A percentile compares a stretch with the other conserved stretches of the same genome.
Conservation (phyloP, 2,797 vertebrate species). For the Liparis tanakae region DNA sequence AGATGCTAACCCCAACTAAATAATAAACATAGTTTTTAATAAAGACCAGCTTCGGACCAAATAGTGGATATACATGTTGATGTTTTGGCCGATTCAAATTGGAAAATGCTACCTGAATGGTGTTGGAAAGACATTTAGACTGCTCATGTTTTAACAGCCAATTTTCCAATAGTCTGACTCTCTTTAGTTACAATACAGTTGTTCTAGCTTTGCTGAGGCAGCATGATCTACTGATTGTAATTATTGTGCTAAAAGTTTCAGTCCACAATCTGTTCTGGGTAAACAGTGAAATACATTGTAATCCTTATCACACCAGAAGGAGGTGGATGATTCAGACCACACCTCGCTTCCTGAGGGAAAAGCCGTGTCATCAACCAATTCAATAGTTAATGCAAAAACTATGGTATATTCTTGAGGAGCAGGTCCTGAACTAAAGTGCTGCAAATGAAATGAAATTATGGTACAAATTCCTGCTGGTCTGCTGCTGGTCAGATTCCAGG, state of each 20-base stretch:
- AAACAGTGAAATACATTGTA: constrained; percentile 54
- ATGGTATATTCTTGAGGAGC: constrained; percentile 63
- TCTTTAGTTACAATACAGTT: constrained; percentile 54
- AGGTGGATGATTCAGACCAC: constrained; percentile 43
- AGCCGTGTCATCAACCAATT: constrained; percentile 66
- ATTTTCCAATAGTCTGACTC: constrained; percentile 49
- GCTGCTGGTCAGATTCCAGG: constrained; percentile 74
- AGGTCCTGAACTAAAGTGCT: constrained; percentile 85
- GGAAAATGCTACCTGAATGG: constrained; percentile 60
- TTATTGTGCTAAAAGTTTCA: constrained; percentile 73
- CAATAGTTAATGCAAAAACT: constrained; percentile 69
- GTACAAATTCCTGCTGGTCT: constrained; percentile 71
- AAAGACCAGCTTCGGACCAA: constrained; percentile 39
- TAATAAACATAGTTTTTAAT: constrained; percentile 9
- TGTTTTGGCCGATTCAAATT: constrained; percentile 68
- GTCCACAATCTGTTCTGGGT: constrained; percentile 59
- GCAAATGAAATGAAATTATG: constrained; percentile 79
- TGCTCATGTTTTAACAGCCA: constrained; percentile 33
- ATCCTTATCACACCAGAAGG: constrained; percentile 60
- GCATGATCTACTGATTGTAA: constrained; percentile 61
- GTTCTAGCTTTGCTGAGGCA: constrained; percentile 65
- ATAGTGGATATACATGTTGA: constrained; percentile 37
- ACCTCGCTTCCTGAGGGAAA: constrained; percentile 73
- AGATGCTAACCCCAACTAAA: constrained; percentile 65
- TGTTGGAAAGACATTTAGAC: constrained; percentile 54